These are phyloP conservation scores for Tribolium madens DNA, from an alignment of 1,140 invertebrate species.

Conservation along the genomic window DNA sequence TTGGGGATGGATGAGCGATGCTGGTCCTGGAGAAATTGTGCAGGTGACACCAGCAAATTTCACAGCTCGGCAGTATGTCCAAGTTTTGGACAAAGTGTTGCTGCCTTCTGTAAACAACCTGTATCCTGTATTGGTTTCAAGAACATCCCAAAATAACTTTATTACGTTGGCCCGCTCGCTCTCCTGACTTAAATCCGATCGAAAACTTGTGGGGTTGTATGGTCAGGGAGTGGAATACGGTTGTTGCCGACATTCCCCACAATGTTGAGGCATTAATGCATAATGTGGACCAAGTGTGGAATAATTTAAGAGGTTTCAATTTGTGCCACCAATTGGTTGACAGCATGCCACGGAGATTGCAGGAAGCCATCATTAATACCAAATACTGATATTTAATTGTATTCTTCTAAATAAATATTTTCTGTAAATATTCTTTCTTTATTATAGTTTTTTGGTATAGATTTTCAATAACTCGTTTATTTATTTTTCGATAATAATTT, in stretches of 20 bases:
- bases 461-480: no score
- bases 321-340: neutral
- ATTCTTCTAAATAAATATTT: no score
- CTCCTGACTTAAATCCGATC: slow-evolving; percentile 44
- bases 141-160: neutral
- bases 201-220: slow-evolving; percentile 47
- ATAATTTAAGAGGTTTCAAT: neutral
- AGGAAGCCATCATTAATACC: neutral
- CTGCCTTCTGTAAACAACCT: neutral
- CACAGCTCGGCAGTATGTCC: neutral
- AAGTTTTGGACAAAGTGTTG: neutral
- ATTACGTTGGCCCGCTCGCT: neutral
- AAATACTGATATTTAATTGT: neutral
- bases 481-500: no score
- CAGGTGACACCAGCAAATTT: slow-evolving; percentile 36
- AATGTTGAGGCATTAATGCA: neutral
- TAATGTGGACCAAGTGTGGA: neutral
- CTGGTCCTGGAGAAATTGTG: slow-evolving; percentile 25
- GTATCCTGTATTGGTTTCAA: neutral
- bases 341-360: neutral
- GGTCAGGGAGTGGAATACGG: neutral
- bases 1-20: slow-evolving; percentile 47
- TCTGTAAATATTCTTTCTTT: no score
- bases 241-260: neutral
- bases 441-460: no score